Base-by-base conservation (phyloP, 2,888 invertebrate species). In the Formica aserva region DNA sequence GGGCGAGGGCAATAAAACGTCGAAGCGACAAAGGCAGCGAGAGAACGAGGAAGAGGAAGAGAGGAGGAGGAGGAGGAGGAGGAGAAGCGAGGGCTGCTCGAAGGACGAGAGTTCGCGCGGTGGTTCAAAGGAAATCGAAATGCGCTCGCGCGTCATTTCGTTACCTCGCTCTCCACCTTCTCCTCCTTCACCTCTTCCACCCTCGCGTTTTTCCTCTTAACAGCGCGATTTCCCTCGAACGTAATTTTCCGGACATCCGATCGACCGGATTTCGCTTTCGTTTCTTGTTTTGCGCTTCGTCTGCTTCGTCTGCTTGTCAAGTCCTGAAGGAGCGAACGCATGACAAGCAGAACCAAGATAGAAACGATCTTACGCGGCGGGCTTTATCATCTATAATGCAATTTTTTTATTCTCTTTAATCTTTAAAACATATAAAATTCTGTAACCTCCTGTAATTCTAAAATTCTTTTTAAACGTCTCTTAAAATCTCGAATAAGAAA, bases 271-370 rank as follows among this genome's bases (percentile, higher is more conserved):
- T 89, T 85, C 85, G 85, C 85, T 90, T 85, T 90, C 86, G 83
- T 89, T 90, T 90, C 89, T 87, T 91, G 91, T 88, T 90, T 90
- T 87, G 85, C 85, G 89, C 87, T 86, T 76, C 85, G 85, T 52
- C 85, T 85, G 74, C 6, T 62, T 77, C 72, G 78, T 85, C 72
- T 77, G 76, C 78, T 78, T 78, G 74, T 83, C 77, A 83, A 81
- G 86, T 60, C 45, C 80, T 26, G 45, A 15, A 57, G 55, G 80
- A 67, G 63, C 13, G 52, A 18, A 35, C n/a, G 8, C 52, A 41
- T 22, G 38, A 38, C 41, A 62, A 38, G 32, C 55, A 55, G 32
- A 26, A 74, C 32, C 41, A 48, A n/a, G 48, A 45, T 2, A 11
- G 13, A 26, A 62, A 26, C 66, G 22, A 77, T 81, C 60, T 57